Base-by-base conservation (phyloP, 2,113 vertebrate genomes). In the Alaudala cheleensis region DNA sequence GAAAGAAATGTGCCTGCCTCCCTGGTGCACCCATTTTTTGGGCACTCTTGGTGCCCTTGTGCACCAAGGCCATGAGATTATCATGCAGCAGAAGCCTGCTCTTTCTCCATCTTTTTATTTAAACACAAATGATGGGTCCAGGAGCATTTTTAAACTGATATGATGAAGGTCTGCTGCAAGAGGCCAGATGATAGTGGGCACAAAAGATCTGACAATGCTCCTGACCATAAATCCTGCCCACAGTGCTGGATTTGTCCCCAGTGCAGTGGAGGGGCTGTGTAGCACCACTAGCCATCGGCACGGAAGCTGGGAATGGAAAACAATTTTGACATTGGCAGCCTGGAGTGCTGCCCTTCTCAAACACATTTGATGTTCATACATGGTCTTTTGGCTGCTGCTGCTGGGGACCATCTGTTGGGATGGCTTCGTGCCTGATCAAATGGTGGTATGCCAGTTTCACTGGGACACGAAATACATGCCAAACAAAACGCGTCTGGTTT, bases 361-460 rank as follows among this genome's bases (percentile, higher is more conserved):
- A 94, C 97, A 96, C 97, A 95, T 97, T 97, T 98, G 97, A 97
- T 98, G 97, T 97, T 98, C 97, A 97, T 97, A 97, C 98, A 97
- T 97, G 97, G 97, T 95, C 97, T 97, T 94, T 98, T 98, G 98
- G 98, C 97, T 96, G 97, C 97, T 97, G 97, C 83, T 92, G 85
- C 94, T 96, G 77, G 60, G 71, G 93, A 92, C 97, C 98, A 98
- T 98, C 97, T 98, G 98, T 97, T 95, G 91, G 95, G 94, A 95
- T 96, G 97, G 97, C 96, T 92, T 92, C 8, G 79, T 97, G 98
- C 97, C 98, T 97, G 92, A 96, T 97, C 89, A 42, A 86, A 94
- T 87, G 93, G 81, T 95, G 89, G 56, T 34, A 89, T 97, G 96
- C 96, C 94, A 96, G 92, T 92, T 86, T 96, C 96, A 97, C 93